A percentile compares a stretch with the other conserved stretches of the same genome.
Conservation (phyloP, 2,888 invertebrate species). For the Drosophila setosimentum region DNA sequence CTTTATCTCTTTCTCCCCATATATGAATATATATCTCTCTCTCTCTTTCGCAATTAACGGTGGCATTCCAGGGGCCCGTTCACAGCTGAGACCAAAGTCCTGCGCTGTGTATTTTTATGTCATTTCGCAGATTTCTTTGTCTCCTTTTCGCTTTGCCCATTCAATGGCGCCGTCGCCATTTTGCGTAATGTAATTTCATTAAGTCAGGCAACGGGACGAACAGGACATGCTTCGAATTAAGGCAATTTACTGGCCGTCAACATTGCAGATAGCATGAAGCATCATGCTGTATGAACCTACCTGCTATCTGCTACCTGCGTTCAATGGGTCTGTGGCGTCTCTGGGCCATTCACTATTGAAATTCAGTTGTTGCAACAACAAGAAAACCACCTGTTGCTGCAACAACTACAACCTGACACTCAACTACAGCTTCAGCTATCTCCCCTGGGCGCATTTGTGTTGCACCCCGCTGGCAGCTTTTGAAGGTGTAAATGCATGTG, state of each 20-base stretch:
- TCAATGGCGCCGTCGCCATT: conserved; percentile 42
- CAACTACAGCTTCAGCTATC: conserved; percentile 3
- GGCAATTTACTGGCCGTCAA: conserved; percentile 52
- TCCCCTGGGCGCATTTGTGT: conserved; percentile 46
- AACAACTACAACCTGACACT: conserved; percentile 2
- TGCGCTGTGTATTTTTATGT: conserved; percentile 34
- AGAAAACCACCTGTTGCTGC: conserved; percentile 45
- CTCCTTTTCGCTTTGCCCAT: conserved; percentile 41
- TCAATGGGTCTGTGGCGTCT: conserved; percentile 11
- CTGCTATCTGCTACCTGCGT: background rate
- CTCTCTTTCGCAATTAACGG: conserved; percentile 27
- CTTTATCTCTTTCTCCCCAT: background rate
- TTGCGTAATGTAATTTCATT: conserved; percentile 71
- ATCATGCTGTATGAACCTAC: conserved; percentile 4
- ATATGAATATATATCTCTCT: background rate
- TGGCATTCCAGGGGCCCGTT: conserved; percentile 13
- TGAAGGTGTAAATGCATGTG: conserved; percentile 46
- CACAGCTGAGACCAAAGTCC: conserved; percentile 27
- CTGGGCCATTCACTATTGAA: conserved; percentile 15
- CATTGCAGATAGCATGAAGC: conserved; percentile 22
- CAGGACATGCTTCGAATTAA: conserved; percentile 41
- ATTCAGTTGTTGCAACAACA: conserved; percentile 29
- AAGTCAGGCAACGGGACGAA: conserved; percentile 41
- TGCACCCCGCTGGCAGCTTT: conserved; percentile 28
- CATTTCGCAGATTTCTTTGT: conserved; percentile 52